Evolutionary conservation across 2,888 invertebrate species (phyloP), one percentile per base, ranked within the genome.

Genomic region (Drosophila falleni): DNA sequence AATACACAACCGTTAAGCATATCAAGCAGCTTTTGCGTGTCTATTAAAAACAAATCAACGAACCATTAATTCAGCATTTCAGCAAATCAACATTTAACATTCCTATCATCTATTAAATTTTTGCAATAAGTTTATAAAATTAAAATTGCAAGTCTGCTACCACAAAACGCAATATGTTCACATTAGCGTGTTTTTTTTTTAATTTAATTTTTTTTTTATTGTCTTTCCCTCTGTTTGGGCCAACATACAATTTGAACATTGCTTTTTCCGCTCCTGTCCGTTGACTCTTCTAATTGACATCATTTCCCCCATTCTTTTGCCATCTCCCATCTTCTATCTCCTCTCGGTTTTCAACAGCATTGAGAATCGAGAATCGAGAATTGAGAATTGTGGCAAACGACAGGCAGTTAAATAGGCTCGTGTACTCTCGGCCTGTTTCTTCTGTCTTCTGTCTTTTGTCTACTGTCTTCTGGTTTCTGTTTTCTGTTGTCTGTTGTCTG

Each of bases 221-320:
- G 44, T 33, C 15, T 23, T 23, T 33, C 5, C 26, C 9, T 46
- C 44, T 56, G 35, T 42, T 31, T 23, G 29, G 29, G 39, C 31
- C 31, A 31, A 31, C 26, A 37, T 9, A 15, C 42, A 56, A 23
- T 46, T 26, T 16, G 26, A 58, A 29, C 26, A 26, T 33, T 50
- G 10, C 16, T 42, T 59, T 53, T 51, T 64, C 59, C 64, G 64
- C 65, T 65, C 15, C 65, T 65, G 59, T 65, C 64, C 65, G 65
- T 65, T 65, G 65, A 51, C 53, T 65, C 65, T 59, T 59, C 65
- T 65, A 65, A 65, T 65, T 65, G 65, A 51, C 65, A 65, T 65
- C 65, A 65, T 65, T 65, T 65, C 65, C 65, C 65, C 65, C 51
- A 33, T 63, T 50, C 58, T 64, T 64, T 58, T 29, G 49, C 23